Percentiles rank a stretch among this genome's conserved stretches.
These are phyloP conservation scores for Xestia ashworthii DNA, from an alignment of 2,888 invertebrate genomes.

Conservation along the genomic window DNA sequence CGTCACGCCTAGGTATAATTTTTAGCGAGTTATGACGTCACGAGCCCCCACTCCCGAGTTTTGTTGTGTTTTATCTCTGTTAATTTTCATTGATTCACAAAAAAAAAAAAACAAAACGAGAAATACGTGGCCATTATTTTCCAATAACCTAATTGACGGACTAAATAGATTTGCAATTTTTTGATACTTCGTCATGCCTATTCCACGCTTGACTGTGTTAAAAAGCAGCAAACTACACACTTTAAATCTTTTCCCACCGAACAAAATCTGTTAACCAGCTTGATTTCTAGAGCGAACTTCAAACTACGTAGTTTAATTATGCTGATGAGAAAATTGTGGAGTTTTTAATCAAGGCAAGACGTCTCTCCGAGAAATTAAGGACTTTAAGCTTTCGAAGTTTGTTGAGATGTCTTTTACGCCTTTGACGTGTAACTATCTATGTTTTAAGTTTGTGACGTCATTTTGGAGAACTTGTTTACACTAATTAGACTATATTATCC, in stretches of 20 bases:
- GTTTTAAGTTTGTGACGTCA: slow-evolving; percentile 7
- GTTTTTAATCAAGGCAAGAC: slow-evolving; percentile 49
- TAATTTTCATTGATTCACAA: no score
- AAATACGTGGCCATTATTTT: no score
- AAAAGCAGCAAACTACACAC: neutral
- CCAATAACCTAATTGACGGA: no score
- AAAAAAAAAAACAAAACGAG: no score
- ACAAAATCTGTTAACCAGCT: slow-evolving; percentile 35
- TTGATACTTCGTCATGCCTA: no score
- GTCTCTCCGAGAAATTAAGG: slow-evolving; percentile 36
- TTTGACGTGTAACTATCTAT: slow-evolving; percentile 9
- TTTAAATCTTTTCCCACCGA: neutral
- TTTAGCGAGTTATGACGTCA: no score
- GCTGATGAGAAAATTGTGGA: slow-evolving; percentile 51
- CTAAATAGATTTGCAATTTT: no score
- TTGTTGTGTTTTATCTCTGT: no score
- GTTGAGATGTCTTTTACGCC: slow-evolving; percentile 24
- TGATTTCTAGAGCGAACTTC: slow-evolving; percentile 43
- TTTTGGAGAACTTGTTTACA: neutral
- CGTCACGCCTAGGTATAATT: no score
- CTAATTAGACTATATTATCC: neutral
- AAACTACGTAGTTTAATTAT: slow-evolving; percentile 50
- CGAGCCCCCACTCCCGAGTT: no score
- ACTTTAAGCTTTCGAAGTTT: slow-evolving; percentile 37
- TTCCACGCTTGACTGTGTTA: no score